Conservation (phyloP, 1,140 invertebrate genomes). For the Plutomurus gul region DNA sequence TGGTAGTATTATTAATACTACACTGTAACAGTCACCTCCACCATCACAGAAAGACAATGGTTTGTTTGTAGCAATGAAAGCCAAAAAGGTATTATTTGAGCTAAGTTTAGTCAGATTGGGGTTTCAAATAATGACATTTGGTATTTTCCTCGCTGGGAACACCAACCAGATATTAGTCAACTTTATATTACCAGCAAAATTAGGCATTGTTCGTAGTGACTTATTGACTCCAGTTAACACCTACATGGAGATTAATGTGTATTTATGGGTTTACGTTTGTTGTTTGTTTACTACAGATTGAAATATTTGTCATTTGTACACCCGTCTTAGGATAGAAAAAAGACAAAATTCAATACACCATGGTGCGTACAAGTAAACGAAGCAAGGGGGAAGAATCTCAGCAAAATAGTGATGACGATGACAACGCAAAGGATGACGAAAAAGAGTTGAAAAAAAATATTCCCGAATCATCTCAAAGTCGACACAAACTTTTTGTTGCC, state of each 20-base stretch:
- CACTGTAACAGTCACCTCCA: too few species aligned
- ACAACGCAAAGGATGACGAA: neutral
- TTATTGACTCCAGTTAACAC: too few species aligned
- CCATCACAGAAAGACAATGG: too few species aligned
- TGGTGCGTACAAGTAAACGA: neutral
- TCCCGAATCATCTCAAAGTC: neutral
- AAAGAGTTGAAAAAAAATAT: neutral
- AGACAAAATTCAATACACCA: neutral
- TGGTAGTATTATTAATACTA: too few species aligned
- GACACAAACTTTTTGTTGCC: conserved; percentile 26
- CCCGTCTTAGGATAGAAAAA: too few species aligned
- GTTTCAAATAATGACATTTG: neutral
- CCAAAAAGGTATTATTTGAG: neutral
- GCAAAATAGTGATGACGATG: neutral
- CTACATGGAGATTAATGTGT: too few species aligned
- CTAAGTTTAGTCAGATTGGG: neutral
- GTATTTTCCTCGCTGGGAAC: neutral
- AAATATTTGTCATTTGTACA: too few species aligned
- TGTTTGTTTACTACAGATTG: neutral
- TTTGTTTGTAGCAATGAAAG: neutral
- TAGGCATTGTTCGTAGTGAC: too few species aligned
- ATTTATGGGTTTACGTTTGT: too few species aligned
- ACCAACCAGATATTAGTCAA: neutral
- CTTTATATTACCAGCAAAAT: too few species aligned
- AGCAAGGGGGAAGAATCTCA: neutral